Percentiles rank a stretch among this genome's conserved stretches.
These are phyloP conservation scores for Merluccius polli DNA, from an alignment of 2,797 vertebrate species.

Conservation along the genomic window DNA sequence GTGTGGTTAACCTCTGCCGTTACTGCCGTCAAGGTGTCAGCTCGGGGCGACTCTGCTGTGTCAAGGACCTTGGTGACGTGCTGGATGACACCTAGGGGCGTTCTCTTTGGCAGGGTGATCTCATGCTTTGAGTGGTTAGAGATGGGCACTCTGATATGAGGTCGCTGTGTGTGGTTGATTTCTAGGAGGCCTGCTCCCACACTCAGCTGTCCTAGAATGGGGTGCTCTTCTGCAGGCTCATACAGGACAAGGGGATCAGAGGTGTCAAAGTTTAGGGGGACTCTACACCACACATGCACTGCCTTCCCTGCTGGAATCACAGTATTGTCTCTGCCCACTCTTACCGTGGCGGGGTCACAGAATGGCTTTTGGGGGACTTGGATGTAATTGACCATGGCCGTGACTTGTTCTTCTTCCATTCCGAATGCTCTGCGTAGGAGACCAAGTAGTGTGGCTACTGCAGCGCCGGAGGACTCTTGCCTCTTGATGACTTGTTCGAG, in stretches of 20 bases:
- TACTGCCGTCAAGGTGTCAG: too few relatives aligned
- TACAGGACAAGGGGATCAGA: too few relatives aligned
- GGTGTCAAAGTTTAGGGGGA: not conserved
- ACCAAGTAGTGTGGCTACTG: not conserved
- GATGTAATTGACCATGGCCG: not conserved
- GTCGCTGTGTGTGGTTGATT: too few relatives aligned
- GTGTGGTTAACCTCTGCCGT: not conserved
- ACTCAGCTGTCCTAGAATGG: too few relatives aligned
- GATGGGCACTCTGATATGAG: too few relatives aligned
- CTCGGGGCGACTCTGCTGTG: not conserved
- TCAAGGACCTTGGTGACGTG: not conserved
- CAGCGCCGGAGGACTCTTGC: not conserved
- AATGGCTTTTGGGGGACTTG: not conserved
- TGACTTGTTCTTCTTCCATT: not conserved
- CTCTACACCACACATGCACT: too few relatives aligned
- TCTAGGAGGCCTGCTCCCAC: too few relatives aligned
- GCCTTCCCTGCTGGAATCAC: too few relatives aligned
- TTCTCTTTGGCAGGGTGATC: not conserved
- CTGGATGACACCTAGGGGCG: not conserved
- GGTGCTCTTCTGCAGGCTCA: too few relatives aligned
- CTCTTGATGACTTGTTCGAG: not conserved
- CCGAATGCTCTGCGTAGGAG: not conserved
- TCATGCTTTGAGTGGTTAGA: too few relatives aligned
- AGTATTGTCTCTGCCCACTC: constrained; percentile 4
- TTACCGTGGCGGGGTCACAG: not conserved